A percentile compares a stretch with the other conserved stretches of the same genome.
phyloP scores from a whole-genome alignment of 2,888 invertebrate genomes.

The Andrena flavipes region DNA sequence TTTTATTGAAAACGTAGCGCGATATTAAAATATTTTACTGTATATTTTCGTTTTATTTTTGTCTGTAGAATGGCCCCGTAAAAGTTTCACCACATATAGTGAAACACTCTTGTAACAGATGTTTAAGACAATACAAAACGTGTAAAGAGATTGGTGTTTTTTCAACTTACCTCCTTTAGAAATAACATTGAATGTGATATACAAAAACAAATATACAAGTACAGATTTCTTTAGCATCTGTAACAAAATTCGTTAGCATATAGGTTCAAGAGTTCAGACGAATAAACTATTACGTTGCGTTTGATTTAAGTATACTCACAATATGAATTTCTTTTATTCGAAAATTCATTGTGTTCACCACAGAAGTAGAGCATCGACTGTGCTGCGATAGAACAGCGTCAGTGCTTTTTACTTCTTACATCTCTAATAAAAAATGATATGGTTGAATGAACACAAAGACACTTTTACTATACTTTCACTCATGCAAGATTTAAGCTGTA shows the following conservation, averaged over 20 bases:
- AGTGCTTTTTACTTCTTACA: constrained; percentile 20
- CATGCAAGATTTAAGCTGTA: not conserved
- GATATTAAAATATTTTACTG: too few relatives aligned
- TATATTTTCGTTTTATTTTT: too few relatives aligned
- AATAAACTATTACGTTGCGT: not conserved
- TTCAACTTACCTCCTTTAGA: constrained; percentile 36
- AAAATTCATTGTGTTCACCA: constrained; percentile 27
- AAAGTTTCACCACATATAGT: too few relatives aligned
- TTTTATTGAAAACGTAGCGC: too few relatives aligned
- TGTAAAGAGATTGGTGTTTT: constrained; percentile 5
- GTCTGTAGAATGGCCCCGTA: too few relatives aligned
- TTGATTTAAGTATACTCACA: constrained; percentile 37
- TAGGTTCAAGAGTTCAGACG: not conserved
- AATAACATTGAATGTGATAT: constrained; percentile 23
- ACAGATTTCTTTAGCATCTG: constrained; percentile 38
- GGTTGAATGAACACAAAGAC: constrained; percentile 29
- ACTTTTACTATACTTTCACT: constrained; percentile 57
- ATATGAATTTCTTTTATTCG: not conserved
- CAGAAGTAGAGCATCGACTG: constrained; percentile 33
- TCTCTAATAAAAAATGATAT: constrained; percentile 46
- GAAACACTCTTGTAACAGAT: not conserved
- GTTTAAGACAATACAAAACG: not conserved
- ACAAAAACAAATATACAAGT: constrained; percentile 35
- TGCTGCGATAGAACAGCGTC: not conserved
- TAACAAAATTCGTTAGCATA: constrained; percentile 26